Evolutionary conservation across 2,113 vertebrate genomes (phyloP), one percentile per base, ranked within the genome.

Genomic region (Sebastes fasciatus): DNA sequence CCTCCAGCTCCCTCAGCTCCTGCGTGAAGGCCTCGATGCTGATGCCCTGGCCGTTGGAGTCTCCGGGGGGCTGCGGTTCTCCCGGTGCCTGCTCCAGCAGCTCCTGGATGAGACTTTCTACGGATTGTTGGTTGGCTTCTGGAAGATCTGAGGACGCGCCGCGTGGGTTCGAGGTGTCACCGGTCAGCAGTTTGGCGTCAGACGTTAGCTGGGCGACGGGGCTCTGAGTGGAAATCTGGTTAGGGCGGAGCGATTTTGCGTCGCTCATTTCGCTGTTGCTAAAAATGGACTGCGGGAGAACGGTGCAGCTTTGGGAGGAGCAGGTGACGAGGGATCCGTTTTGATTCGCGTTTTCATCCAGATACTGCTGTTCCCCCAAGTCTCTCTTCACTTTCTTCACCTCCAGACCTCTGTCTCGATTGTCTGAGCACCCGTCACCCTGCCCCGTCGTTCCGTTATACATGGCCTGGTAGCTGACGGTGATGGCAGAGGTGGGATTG

Each of bases 1-100:
- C 96, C 91, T 99, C 97, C 46, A 98, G 95, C 76, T 97, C 96
- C 6, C 81, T 95, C 74, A 99, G 95, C 89, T 99, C 97, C 91
- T 95, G 95, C 0, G 96, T 95, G 91, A 99, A 98, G 13, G 95
- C 94, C 91, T 99, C 97, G 0, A 98, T 96, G 92, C 94, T 96
- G 85, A 96, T 92, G 4, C 95, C 93, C 21, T 94, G 88, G 5
- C 95, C 94, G 0, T 95, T 93, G 0, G 91, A 60, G 43, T 97
- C 96, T 0, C 84, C 89, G 0, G 95, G 57, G 34, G 72, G 84
- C 67, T 82, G 91, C 0, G 89, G 49, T 40, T 96, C 96, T 0
- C 89, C 90, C 0, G 96, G 96, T 0, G 83, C 94, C 0, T 91
- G 94, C 79, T 96, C 96, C 69, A 97, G 88, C 60, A 97, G 93